These are phyloP conservation scores for Paracanthobrama guichenoti DNA, from an alignment of 2,113 vertebrate species.

Conservation along the genomic window DNA sequence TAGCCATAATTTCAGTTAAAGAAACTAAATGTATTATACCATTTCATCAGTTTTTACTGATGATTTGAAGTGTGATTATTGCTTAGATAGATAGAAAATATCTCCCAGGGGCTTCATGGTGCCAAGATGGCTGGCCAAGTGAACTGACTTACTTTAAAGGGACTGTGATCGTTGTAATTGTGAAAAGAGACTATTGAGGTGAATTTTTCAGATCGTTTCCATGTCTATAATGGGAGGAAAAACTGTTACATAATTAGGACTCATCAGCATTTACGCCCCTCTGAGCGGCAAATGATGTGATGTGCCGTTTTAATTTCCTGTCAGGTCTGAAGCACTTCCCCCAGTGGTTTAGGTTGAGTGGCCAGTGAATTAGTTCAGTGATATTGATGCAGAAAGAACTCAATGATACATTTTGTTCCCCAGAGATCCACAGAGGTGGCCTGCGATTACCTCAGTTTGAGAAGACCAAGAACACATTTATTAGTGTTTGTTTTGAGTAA, in stretches of 20 bases:
- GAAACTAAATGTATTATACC: not conserved
- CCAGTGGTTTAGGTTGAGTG: not conserved
- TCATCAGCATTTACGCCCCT: slow-evolving; percentile 7
- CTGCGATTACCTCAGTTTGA: not conserved
- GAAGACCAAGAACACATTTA: not conserved
- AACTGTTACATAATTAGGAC: slow-evolving; percentile 5
- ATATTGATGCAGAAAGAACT: not conserved
- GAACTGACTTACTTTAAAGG: not conserved
- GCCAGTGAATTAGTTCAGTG: slow-evolving; percentile 5
- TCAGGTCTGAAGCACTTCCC: not conserved
- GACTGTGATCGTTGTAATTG: not conserved
- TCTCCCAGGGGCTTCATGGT: not conserved
- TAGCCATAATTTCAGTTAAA: not conserved
- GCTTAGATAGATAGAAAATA: not conserved
- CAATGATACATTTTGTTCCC: not conserved
- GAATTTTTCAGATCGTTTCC: not conserved
- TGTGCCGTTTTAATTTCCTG: slow-evolving; percentile 22
- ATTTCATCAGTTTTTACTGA: not conserved
- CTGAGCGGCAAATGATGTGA: slow-evolving; percentile 11
- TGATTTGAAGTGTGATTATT: not conserved
- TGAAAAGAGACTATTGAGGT: not conserved
- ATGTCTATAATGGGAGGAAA: not conserved
- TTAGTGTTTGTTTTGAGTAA: not conserved
- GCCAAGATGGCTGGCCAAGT: not conserved
- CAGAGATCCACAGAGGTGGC: not conserved